A percentile compares a stretch with the other conserved stretches of the same genome.
phyloP scores from a whole-genome alignment of 2,113 vertebrate species.

The Trichomycterus rosablanca region DNA sequence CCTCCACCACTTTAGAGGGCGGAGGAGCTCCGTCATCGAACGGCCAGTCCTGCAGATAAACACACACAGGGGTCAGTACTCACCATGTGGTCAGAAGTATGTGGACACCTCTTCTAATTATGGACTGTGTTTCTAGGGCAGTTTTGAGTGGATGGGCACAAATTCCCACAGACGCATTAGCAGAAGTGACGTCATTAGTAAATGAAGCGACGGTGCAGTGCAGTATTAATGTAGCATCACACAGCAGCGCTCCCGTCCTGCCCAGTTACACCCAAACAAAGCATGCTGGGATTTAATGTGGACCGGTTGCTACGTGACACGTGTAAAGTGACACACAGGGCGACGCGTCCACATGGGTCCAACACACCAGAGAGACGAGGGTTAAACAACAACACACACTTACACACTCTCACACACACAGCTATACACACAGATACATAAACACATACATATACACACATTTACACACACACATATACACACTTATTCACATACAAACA shows the following conservation, averaged over 20 bases:
- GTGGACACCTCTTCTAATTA: too few species aligned
- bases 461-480: too few species aligned
- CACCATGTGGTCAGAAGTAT: too few species aligned
- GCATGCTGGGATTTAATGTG: too few species aligned
- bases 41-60: constrained; percentile 82
- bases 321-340: background rate
- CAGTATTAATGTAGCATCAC: too few species aligned
- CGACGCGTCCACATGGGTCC: constrained; percentile 7
- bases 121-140: too few species aligned
- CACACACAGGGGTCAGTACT: background rate
- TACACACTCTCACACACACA: constrained; percentile 8
- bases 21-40: constrained; percentile 94
- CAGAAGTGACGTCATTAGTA: background rate
- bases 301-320: constrained; percentile 13
- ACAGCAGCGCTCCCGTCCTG: too few species aligned
- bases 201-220: too few species aligned
- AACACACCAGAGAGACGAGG: background rate
- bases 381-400: constrained; percentile 5
- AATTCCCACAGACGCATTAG: too few species aligned
- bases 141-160: too few species aligned
- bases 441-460: too few species aligned
- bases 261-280: background rate
- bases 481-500: constrained; percentile 21
- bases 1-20: constrained; percentile 90
- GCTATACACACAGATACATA: too few species aligned